These are phyloP conservation scores for Onthophagus sagittarius DNA, from an alignment of 2,888 invertebrate species.

Conservation along the genomic window DNA sequence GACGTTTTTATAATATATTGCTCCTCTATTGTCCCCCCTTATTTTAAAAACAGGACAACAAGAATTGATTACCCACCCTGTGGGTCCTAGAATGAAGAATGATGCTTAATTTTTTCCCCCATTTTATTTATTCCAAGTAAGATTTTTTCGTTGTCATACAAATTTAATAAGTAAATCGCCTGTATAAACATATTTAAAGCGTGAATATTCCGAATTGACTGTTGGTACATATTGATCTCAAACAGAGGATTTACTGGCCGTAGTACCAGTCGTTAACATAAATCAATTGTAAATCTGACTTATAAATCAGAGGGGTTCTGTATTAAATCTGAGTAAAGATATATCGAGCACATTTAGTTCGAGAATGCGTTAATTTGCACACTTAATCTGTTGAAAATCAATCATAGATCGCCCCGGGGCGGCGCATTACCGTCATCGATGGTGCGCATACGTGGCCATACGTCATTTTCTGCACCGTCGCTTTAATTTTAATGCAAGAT, in stretches of 20 bases:
- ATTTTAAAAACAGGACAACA: neutral
- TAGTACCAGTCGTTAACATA: too few species aligned
- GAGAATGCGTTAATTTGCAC: neutral
- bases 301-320: too few species aligned
- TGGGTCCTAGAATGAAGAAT: neutral
- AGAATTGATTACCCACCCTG: constrained; percentile 4
- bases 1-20: constrained; percentile 13
- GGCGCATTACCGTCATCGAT: neutral
- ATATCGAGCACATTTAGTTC: neutral
- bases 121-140: neutral
- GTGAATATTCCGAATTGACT: too few species aligned
- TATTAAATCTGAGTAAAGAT: neutral
- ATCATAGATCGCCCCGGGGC: neutral
- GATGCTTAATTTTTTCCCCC: neutral
- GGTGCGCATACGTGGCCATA: neutral
- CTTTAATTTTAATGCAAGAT: neutral
- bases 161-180: too few species aligned
- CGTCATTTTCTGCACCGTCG: neutral
- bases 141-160: too few species aligned
- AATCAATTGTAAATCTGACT: too few species aligned
- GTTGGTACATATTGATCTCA: too few species aligned
- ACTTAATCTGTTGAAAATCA: neutral
- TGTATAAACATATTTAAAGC: too few species aligned
- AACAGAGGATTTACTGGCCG: too few species aligned
- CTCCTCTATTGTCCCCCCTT: constrained; percentile 3